Conservation (phyloP, 2,888 invertebrate genomes). For the Yponomeuta malinellus region DNA sequence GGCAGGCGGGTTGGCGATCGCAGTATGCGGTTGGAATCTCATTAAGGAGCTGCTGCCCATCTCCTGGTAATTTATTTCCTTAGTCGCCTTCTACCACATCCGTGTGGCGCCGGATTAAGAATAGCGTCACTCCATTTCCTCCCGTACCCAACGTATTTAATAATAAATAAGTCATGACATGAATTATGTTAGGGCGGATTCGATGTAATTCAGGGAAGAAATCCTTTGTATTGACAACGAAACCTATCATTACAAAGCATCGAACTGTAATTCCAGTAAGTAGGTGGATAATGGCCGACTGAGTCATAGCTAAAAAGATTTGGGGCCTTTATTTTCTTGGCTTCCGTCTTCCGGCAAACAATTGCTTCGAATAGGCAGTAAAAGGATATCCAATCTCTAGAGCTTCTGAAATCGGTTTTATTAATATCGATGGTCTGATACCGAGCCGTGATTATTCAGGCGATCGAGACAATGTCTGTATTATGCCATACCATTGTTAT, state of each 20-base stretch:
- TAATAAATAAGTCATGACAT: too few relatives aligned
- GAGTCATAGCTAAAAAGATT: neutral
- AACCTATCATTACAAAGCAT: neutral
- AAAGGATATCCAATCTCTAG: neutral
- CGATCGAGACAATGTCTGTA: neutral
- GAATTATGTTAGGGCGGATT: too few relatives aligned
- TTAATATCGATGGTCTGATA: neutral
- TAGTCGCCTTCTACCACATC: too few relatives aligned
- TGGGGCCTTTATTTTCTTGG: neutral
- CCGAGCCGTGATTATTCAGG: neutral
- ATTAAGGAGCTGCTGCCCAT: too few relatives aligned
- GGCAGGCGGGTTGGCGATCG: too few relatives aligned
- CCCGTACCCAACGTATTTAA: too few relatives aligned
- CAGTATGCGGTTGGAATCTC: too few relatives aligned
- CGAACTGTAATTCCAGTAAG: neutral
- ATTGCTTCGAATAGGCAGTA: neutral
- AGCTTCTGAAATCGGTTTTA: neutral
- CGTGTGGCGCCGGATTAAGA: too few relatives aligned
- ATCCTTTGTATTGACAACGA: neutral
- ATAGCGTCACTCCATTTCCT: too few relatives aligned
- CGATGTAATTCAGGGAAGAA: too few relatives aligned
- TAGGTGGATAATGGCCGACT: neutral
- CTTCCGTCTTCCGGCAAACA: neutral
- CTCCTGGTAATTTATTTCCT: too few relatives aligned
- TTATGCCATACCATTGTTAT: neutral